Evolutionary conservation across 92 coral and sea anemone species (phyloP), one percentile per base, ranked within the genome.

Genomic region (Montipora capitata): DNA sequence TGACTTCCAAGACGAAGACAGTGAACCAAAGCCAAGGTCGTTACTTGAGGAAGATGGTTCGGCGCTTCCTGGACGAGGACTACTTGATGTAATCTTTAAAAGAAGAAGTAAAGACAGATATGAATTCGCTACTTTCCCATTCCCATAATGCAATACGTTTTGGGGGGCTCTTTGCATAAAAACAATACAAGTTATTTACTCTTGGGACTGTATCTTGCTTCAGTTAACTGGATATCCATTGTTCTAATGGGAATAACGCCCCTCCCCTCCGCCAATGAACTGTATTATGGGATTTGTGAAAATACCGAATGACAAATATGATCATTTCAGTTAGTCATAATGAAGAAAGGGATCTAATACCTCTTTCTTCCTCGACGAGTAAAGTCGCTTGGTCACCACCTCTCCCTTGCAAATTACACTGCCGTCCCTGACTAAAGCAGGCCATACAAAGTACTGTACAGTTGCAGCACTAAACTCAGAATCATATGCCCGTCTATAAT

Each of bases 391-490:
- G 16, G 99, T 96, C 3, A 96, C 96, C n/a, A 92, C 99, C 76
- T 94, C 97, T 27, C 99, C 99, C 84, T 94, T 94, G 39, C 90
- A 81, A 11, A 96, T 74, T 7, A 94, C 93, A 63, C 85, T 96
- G 10, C 96, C 91, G 45, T 94, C 91, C 38, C 94, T 85, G 74
- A 92, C 65, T 75, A 96, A 79, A 64, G 96, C 96, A n/a, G 99
- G 99, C 99, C 99, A 96, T 7, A 96, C 93, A 54, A 89, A 96
- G 82, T 94, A 95, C 12, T 94, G 94, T 49, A 96, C 89, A 43
- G 83, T 81, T 17, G 96, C 89, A 8, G 99, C 94, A 65, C 99
- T 96, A 85, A 96, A 96, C 79, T 94, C 97, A 3, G 99, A 94
- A 78, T 85, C 92, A 64, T 82, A 87, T 4, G 94, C 84, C 64